Base-by-base conservation (phyloP, 2,113 vertebrate species). In the Paraplagusia blochii region DNA sequence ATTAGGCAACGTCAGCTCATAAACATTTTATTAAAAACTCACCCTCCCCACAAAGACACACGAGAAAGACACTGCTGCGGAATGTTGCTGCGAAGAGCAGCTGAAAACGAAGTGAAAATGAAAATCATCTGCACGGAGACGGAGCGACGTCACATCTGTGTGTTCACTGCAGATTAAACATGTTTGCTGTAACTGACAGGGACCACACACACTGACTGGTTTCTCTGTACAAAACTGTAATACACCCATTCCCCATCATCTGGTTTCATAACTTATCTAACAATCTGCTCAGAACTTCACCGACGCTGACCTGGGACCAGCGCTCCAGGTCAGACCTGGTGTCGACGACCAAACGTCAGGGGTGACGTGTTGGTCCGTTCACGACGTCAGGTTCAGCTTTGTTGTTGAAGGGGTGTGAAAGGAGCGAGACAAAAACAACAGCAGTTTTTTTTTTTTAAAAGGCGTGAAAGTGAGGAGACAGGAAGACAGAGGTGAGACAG, bases 261-360 rank as follows among this genome's bases (percentile, higher is more conserved):
- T 76, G 68, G 66, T 62, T 76, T 82, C 66, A 87, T 88, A 85
- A 87, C 73, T 87, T 88, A 87, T 29, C 22, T n/a, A n/a, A n/a
- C n/a, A n/a, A n/a, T n/a, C n/a, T n/a, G n/a, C n/a, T n/a, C n/a
- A n/a, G n/a, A n/a, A n/a, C n/a, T n/a, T n/a, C n/a, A n/a, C n/a
- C n/a, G n/a, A n/a, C n/a, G n/a, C n/a, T n/a, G n/a, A n/a, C 35
- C 35, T 10, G 10, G 35, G 10, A 36, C 35, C 35, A 36, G 35
- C 35, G 7, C 35, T 4, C 9, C 10, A 12, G 8, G 38, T 8
- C 12, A 39, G 38, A 39, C 38, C 4, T 5, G 11, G 38, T 40
- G 11, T 12, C 1, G 22, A 33, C 8, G 53, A 34, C 56, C 22
- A 57, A 45, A 63, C 47, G 43, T 52, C 53, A 59, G 22, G 43